These are phyloP conservation scores for Lasioglossum marginatum DNA, from an alignment of 2,888 invertebrate genomes.

Conservation along the genomic window DNA sequence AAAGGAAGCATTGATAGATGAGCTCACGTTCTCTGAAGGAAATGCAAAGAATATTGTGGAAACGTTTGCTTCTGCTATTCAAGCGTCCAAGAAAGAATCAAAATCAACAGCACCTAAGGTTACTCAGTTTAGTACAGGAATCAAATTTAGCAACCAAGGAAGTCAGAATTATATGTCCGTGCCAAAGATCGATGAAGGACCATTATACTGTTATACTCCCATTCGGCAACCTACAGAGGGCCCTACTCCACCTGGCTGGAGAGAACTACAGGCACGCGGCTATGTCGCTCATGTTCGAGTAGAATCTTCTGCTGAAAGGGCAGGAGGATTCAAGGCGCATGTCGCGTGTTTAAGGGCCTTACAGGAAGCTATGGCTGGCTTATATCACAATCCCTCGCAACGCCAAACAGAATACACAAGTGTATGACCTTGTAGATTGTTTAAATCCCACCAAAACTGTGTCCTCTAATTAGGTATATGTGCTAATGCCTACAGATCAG, in stretches of 20 bases:
- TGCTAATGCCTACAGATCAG: background rate
- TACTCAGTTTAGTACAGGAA: conserved; percentile 94
- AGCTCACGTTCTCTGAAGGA: conserved; percentile 96
- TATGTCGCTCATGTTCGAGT: conserved; percentile 91
- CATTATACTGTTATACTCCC: conserved; percentile 89
- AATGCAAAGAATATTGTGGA: conserved; percentile 95
- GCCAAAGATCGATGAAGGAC: conserved; percentile 91
- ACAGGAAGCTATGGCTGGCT: conserved; percentile 94
- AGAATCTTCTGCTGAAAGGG: conserved; percentile 91
- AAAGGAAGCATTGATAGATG: conserved; percentile 97
- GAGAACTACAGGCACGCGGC: conserved; percentile 88
- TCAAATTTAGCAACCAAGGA: conserved; percentile 90
- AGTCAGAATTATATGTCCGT: conserved; percentile 88
- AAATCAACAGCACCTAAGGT: conserved; percentile 85
- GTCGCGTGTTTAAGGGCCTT: conserved; percentile 94
- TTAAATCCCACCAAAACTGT: conserved; percentile 30
- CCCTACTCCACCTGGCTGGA: conserved; percentile 89
- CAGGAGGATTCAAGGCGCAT: conserved; percentile 94
- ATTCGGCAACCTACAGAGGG: conserved; percentile 86
- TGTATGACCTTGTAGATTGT: conserved; percentile 48
- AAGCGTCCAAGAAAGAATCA: conserved; percentile 89
- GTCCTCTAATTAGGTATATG: conserved; percentile 51
- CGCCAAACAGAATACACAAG: conserved; percentile 68
- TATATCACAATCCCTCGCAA: conserved; percentile 86
- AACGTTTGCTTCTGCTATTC: conserved; percentile 90